Percentiles rank a stretch among this genome's conserved stretches.
These are phyloP conservation scores for Pseudomyrmex flavicornis DNA, from an alignment of 1,140 invertebrate genomes.

Conservation along the genomic window DNA sequence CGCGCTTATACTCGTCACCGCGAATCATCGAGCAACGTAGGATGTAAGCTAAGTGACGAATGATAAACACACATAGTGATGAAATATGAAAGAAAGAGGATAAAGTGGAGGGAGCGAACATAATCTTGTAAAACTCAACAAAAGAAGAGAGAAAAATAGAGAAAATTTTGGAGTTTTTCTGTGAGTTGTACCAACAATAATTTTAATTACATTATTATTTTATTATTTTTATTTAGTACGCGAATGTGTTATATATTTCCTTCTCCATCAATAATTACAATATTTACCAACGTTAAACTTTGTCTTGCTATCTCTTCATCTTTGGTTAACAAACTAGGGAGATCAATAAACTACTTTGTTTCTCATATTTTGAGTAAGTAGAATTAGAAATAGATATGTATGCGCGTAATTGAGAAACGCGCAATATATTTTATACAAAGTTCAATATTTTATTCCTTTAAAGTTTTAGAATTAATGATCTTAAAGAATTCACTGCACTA, in stretches of 20 bases:
- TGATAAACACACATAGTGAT: slow-evolving; percentile 2
- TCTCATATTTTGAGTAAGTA: no score
- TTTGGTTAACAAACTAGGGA: background rate
- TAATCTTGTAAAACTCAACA: background rate
- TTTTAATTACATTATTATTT: background rate
- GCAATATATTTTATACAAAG: no score
- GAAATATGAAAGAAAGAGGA: background rate
- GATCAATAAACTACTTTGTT: background rate
- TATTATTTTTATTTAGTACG: no score
- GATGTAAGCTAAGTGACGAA: slow-evolving; percentile 5
- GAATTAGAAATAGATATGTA: no score
- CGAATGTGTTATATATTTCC: background rate
- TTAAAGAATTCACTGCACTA: background rate
- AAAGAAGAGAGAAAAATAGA: background rate
- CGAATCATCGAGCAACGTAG: slow-evolving; percentile 4
- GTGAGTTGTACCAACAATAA: background rate
- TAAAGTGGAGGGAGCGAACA: background rate
- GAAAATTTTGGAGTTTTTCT: background rate
- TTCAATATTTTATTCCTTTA: background rate
- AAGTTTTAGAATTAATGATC: no score
- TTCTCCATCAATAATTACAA: background rate
- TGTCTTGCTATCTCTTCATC: no score
- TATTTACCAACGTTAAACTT: background rate
- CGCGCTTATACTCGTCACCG: background rate
- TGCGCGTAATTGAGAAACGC: no score